phyloP scores from a whole-genome alignment of 2,797 vertebrate species.

The Coregonus ussuriensis region DNA sequence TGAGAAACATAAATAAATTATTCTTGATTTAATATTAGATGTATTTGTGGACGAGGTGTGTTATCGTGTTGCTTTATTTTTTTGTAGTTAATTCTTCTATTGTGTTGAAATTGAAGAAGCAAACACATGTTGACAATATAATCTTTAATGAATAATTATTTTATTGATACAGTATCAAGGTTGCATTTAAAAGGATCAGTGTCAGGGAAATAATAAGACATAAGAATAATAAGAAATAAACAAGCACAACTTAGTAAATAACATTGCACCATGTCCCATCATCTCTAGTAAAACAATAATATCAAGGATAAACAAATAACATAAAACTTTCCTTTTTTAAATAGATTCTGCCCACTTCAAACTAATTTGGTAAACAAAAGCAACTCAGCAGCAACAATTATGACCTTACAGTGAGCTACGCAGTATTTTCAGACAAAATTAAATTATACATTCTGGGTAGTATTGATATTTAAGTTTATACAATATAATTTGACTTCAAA shows the following conservation, averaged over 20 bases:
- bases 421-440: constrained; percentile 40
- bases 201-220: constrained; percentile 51
- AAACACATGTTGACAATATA: constrained; percentile 41
- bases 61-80: background rate
- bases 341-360: constrained; percentile 56
- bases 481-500: constrained; percentile 25
- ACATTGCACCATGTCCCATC: constrained; percentile 71
- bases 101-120: constrained; percentile 19
- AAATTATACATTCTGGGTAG: constrained; percentile 44
- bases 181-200: constrained; percentile 56
- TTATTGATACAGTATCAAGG: constrained; percentile 62
- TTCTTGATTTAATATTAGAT: background rate
- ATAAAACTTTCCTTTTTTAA: constrained; percentile 48
- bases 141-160: constrained; percentile 64
- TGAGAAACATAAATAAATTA: background rate
- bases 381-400: constrained; percentile 56
- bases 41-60: background rate
- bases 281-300: constrained; percentile 60
- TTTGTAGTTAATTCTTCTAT: constrained; percentile 10
- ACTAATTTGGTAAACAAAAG: constrained; percentile 69
- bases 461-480: constrained; percentile 20
- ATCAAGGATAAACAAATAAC: constrained; percentile 20
- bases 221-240: constrained; percentile 60
- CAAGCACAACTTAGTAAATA: constrained; percentile 50
- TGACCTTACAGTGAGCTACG: constrained; percentile 50